Percentiles rank a stretch among this genome's conserved stretches.
phyloP scores from a whole-genome alignment of 2,113 vertebrate species.

The Otus sunia region DNA sequence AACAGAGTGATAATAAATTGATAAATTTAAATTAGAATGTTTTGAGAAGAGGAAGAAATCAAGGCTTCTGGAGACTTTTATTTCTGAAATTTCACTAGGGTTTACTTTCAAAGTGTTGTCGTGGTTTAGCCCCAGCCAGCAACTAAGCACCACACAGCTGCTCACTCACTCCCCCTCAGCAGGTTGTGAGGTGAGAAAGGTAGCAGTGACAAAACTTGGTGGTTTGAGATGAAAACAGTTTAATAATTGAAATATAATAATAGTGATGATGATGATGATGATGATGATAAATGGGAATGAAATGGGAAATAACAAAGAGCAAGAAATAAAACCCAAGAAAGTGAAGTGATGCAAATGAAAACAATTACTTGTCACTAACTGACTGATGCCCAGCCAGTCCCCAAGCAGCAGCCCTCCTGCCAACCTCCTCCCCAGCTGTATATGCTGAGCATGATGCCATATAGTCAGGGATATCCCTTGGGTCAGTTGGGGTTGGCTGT shows the following conservation, averaged over 20 bases:
- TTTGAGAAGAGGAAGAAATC: neutral
- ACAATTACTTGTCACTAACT: neutral
- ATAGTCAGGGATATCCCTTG: neutral
- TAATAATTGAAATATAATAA: neutral
- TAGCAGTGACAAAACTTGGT: neutral
- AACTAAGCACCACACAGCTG: neutral
- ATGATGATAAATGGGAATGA: neutral
- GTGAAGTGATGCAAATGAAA: neutral
- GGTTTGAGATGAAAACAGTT: neutral
- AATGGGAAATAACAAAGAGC: neutral
- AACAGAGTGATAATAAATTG: neutral
- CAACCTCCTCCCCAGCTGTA: neutral
- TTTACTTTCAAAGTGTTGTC: neutral
- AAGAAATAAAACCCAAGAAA: neutral
- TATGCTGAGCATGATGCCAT: neutral
- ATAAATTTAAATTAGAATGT: neutral
- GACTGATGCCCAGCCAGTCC: neutral
- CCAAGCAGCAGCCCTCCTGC: accelerated
- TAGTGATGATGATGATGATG: no score
- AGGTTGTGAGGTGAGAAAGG: neutral
- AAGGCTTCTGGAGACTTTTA: neutral
- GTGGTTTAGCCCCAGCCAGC: neutral
- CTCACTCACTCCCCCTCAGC: accelerated
- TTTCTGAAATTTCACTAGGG: neutral
- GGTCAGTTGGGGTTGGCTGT: neutral